Conservation (phyloP, 2,113 vertebrate species). For the Cettia cetti region DNA sequence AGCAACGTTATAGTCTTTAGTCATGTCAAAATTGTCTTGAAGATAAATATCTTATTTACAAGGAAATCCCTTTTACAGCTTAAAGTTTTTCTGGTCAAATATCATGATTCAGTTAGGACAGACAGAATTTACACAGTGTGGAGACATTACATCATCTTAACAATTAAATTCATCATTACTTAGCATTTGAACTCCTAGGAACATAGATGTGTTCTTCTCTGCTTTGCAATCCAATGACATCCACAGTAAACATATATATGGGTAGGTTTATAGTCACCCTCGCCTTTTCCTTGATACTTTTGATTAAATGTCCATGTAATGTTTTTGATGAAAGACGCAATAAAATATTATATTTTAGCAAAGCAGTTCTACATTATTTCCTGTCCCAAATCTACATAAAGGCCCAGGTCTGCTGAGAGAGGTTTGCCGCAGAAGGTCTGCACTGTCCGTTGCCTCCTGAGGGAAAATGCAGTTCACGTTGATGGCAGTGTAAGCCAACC, state of each 20-base stretch:
- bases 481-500: neutral
- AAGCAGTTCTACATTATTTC: neutral
- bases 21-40: neutral
- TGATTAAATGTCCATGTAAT: neutral
- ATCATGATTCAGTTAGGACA: neutral
- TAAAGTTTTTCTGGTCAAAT: neutral
- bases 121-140: neutral
- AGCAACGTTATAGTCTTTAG: neutral
- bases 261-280: neutral
- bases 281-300: neutral
- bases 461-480: neutral
- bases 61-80: neutral
- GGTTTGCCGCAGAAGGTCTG: neutral
- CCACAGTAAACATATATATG: neutral
- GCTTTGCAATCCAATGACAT: neutral
- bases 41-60: neutral
- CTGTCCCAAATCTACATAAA: neutral
- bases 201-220: neutral
- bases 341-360: neutral
- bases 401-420: neutral
- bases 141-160: neutral
- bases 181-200: neutral
- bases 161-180: neutral
- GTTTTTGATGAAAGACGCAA: neutral
- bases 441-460: neutral